phyloP scores from a whole-genome alignment of 53 echinoderm and acorn worm genomes.

The Henricia sp. region DNA sequence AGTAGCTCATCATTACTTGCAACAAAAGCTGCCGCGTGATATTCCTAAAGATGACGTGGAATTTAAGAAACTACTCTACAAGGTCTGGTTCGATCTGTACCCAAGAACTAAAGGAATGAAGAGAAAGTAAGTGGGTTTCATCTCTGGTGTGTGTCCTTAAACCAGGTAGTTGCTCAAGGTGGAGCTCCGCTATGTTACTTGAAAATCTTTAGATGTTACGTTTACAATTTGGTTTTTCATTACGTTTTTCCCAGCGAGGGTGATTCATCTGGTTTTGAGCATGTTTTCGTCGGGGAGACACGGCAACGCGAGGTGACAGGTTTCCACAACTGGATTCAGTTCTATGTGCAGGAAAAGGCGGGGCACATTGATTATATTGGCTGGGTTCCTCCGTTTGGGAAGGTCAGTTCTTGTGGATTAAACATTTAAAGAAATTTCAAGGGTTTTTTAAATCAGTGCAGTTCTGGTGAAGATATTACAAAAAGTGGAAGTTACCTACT shows the following conservation, averaged over 20 bases:
- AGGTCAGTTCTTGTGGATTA: background rate
- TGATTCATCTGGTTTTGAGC: slow-evolving; percentile 97
- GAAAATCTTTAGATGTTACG: no score
- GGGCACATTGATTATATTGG: slow-evolving; percentile 96
- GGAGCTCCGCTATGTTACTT: no score
- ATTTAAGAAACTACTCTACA: slow-evolving; percentile 85
- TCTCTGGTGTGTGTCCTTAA: no score
- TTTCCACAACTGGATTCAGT: slow-evolving; percentile 99
- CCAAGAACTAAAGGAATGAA: slow-evolving; percentile 86
- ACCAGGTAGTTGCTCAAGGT: no score
- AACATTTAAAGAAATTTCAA: no score
- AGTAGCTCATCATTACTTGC: slow-evolving; percentile 77
- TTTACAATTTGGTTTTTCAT: no score
- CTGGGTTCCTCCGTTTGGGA: slow-evolving; percentile 88
- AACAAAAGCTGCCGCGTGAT: slow-evolving; percentile 41
- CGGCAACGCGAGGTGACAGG: slow-evolving; percentile 76
- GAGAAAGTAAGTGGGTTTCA: slow-evolving; percentile 71
- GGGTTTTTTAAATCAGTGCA: no score
- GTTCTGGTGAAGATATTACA: no score
- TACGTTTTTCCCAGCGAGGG: background rate
- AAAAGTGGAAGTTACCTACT: no score
- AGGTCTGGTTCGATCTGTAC: slow-evolving; percentile 98
- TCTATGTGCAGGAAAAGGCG: slow-evolving; percentile 85
- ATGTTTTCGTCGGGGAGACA: slow-evolving; percentile 96
- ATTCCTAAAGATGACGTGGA: slow-evolving; percentile 67